These are phyloP conservation scores for Synanthedon tipuliformis DNA, from an alignment of 2,888 invertebrate genomes.

Conservation along the genomic window DNA sequence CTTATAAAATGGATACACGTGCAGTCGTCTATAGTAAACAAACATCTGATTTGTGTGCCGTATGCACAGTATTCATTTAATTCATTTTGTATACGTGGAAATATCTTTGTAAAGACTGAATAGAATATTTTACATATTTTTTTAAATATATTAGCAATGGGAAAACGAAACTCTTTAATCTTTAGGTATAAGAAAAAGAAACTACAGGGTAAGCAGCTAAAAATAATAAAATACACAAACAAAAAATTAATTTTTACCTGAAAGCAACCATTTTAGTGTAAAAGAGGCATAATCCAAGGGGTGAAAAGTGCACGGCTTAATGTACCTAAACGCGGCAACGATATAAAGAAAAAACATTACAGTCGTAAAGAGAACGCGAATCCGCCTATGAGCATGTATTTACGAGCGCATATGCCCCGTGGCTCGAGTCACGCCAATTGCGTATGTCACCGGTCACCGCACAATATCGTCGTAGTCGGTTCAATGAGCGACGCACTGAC, in stretches of 20 bases:
- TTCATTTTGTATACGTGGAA: no score
- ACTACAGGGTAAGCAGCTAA: no score
- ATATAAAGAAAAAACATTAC: slow-evolving; percentile 25
- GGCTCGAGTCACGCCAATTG: slow-evolving; percentile 2
- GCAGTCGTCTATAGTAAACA: background rate
- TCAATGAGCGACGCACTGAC: background rate
- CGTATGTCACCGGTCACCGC: slow-evolving; percentile 13
- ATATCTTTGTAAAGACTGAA: no score
- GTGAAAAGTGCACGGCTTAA: slow-evolving; percentile 21
- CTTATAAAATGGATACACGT: no score
- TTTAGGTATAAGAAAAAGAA: no score
- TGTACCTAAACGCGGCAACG: slow-evolving; percentile 30
- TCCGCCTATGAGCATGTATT: slow-evolving; percentile 21
- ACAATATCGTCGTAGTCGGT: background rate
- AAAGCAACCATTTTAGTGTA: slow-evolving; percentile 36
- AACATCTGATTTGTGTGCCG: background rate
- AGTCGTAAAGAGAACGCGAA: slow-evolving; percentile 19
- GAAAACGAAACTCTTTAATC: no score
- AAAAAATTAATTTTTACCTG: slow-evolving; percentile 20
- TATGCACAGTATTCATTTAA: no score
- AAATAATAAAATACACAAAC: background rate
- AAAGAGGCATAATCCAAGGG: slow-evolving; percentile 17
- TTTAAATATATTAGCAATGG: no score
- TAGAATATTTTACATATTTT: no score
- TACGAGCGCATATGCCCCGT: no score